Evolutionary conservation across 2,113 vertebrate genomes (phyloP), one percentile per base, ranked within the genome.

Genomic region (Muscicapa adusta): DNA sequence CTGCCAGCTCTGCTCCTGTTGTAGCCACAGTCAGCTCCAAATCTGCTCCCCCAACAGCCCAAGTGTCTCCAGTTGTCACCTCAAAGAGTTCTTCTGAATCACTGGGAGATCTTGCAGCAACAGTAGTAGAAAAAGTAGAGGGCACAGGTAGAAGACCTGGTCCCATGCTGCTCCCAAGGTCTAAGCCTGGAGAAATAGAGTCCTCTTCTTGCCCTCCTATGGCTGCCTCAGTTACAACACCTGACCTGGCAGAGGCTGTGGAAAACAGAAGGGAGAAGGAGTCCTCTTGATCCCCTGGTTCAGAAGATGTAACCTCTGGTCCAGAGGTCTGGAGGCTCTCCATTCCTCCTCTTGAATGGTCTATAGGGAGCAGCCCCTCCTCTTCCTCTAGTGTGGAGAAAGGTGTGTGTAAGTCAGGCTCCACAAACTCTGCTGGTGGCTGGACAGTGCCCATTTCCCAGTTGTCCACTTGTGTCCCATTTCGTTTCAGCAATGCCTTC

Each of bases 301-400:
- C 93, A 73, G 47, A 36, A 88, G 89, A 87, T 23, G 77, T 38
- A 92, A 50, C 65, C 51, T 68, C 95, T 60, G 88, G 81, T 68
- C 26, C 50, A 1, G 83, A 90, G 34, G 75, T 88, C 65, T 91
- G 94, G 14, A 93, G 75, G 53, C 23, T 92, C 60, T 93, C 91
- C 68, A 94, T 33, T 61, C 76, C 89, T 89, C 92, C 97, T 65
- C 94, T 97, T 62, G 96, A 95, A 31, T 88, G 81, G 7, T 96
- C 98, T 86, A 98, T 98, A 8, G 97, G 97, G 24, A 98, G 97
- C 65, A 98, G 85, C n/a, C 97, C 96, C 50, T 98, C 98, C n/a
- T 97, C 97, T 43, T 98, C 98, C n/a, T 96, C 97, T 48, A 97
- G 93, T 0, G 83, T 92, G 51, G 96, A 96, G 51, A 97, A 97